These are phyloP conservation scores for Manduca sexta DNA, from an alignment of 1,140 invertebrate species.

Conservation along the genomic window DNA sequence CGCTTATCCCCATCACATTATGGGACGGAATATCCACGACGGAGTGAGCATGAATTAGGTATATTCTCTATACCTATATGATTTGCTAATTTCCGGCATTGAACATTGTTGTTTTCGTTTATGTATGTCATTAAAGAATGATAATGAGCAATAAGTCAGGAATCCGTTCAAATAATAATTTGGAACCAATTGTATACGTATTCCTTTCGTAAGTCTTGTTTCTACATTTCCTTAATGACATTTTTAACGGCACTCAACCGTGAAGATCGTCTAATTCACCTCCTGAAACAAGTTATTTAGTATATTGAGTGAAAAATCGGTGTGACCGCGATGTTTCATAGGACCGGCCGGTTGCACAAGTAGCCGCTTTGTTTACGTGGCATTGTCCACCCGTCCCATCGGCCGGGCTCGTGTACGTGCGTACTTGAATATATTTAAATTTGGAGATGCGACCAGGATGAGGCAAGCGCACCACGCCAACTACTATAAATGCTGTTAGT, in stretches of 20 bases:
- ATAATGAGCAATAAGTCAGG: too few relatives aligned
- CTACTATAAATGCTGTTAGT: conserved; percentile 61
- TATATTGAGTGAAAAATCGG: conserved; percentile 45
- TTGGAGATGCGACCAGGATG: conserved; percentile 67
- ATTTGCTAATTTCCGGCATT: too few relatives aligned
- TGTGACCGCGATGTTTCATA: conserved; percentile 53
- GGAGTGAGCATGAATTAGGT: too few relatives aligned
- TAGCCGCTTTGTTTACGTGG: conserved; percentile 54
- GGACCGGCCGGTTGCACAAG: conserved; percentile 58
- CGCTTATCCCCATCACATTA: too few relatives aligned
- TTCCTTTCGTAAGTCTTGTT: background rate
- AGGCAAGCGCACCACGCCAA: conserved; percentile 40
- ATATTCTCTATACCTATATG: too few relatives aligned
- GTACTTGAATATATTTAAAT: conserved; percentile 73
- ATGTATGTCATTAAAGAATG: too few relatives aligned
- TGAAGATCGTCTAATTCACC: conserved; percentile 30
- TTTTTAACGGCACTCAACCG: conserved; percentile 13
- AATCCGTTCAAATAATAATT: too few relatives aligned
- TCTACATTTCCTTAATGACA: conserved; percentile 8
- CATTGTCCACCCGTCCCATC: conserved; percentile 62
- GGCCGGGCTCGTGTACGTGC: conserved; percentile 54
- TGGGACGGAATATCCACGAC: too few relatives aligned
- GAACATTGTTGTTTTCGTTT: too few relatives aligned
- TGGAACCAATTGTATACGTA: background rate
- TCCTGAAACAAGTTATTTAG: conserved; percentile 41